Percentiles rank a stretch among this genome's conserved stretches.
Evolutionary conservation across 2,888 invertebrate species (phyloP).

Genomic region (Hylaea fasciaria): DNA sequence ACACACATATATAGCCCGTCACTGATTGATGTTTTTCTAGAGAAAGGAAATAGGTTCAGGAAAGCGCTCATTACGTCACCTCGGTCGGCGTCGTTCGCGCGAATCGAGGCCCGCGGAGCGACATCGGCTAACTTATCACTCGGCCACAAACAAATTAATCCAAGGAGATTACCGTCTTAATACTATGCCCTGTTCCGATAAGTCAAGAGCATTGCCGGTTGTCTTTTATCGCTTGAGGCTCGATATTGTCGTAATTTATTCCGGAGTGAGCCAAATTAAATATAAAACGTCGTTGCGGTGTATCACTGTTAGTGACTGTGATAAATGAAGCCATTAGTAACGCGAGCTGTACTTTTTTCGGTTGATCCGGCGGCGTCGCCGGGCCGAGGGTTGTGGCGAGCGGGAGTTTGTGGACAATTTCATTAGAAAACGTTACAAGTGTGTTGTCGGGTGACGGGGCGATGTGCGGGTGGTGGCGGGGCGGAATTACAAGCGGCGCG

Average conservation of each 20-base stretch:
- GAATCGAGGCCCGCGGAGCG: slow-evolving; percentile 58
- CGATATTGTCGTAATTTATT: slow-evolving; percentile 82
- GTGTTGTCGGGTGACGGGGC: slow-evolving; percentile 78
- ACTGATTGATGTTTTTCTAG: slow-evolving; percentile 52
- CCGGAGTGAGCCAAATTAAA: slow-evolving; percentile 82
- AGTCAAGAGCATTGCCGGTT: slow-evolving; percentile 68
- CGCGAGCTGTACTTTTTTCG: slow-evolving; percentile 84
- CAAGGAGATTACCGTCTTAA: slow-evolving; percentile 73
- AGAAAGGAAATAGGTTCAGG: slow-evolving; percentile 52
- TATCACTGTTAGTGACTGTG: slow-evolving; percentile 85
- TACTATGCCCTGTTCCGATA: slow-evolving; percentile 75
- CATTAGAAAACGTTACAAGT: slow-evolving; percentile 84
- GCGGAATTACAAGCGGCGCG: slow-evolving; percentile 80
- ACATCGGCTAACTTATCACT: slow-evolving; percentile 75
- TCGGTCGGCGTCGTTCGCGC: slow-evolving; percentile 54
- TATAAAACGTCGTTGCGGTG: slow-evolving; percentile 84
- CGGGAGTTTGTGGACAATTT: slow-evolving; percentile 83
- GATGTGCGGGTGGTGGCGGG: slow-evolving; percentile 68
- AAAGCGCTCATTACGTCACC: slow-evolving; percentile 53
- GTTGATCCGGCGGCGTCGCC: slow-evolving; percentile 81
- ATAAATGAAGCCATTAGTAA: slow-evolving; percentile 85
- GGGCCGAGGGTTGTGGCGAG: slow-evolving; percentile 76
- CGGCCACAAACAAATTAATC: slow-evolving; percentile 79
- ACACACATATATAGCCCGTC: slow-evolving; percentile 42
- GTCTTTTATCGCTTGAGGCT: slow-evolving; percentile 76